Conservation (phyloP, 2,113 vertebrate genomes). For the Macrotis lagotis region DNA sequence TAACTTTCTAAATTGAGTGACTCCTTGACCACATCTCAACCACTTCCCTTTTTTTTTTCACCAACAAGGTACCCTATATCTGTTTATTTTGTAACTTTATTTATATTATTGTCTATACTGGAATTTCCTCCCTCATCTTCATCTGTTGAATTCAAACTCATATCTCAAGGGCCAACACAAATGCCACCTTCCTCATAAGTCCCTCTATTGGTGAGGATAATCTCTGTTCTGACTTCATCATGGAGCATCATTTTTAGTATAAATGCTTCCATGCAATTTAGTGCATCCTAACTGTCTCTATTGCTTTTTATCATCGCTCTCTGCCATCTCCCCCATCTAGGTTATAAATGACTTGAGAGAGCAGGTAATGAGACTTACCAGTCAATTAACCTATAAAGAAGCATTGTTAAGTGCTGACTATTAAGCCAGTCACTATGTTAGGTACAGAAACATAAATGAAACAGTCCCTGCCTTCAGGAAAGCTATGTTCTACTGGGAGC, state of each 20-base stretch:
- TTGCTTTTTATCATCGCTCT: no score
- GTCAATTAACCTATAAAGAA: background rate
- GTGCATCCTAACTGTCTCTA: no score
- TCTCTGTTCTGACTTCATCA: background rate
- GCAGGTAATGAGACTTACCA: background rate
- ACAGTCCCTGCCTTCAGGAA: background rate
- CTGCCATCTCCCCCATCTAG: no score
- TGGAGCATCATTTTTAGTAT: background rate
- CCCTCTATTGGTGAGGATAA: background rate
- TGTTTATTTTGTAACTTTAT: background rate
- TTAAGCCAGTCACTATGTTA: background rate
- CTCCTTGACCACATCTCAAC: background rate
- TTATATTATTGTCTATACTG: background rate
- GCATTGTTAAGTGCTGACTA: background rate
- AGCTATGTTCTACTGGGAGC: no score
- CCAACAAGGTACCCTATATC: background rate
- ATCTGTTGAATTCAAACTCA: background rate
- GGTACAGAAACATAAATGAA: background rate
- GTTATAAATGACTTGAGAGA: background rate
- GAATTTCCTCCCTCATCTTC: background rate
- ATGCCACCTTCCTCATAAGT: background rate
- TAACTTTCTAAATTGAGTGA: background rate
- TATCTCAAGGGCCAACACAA: background rate
- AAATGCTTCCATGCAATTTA: background rate
- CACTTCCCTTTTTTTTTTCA: background rate